Evolutionary conservation across 2,797 vertebrate genomes (phyloP).

Genomic region (Cryptoblepharus egeriae): DNA sequence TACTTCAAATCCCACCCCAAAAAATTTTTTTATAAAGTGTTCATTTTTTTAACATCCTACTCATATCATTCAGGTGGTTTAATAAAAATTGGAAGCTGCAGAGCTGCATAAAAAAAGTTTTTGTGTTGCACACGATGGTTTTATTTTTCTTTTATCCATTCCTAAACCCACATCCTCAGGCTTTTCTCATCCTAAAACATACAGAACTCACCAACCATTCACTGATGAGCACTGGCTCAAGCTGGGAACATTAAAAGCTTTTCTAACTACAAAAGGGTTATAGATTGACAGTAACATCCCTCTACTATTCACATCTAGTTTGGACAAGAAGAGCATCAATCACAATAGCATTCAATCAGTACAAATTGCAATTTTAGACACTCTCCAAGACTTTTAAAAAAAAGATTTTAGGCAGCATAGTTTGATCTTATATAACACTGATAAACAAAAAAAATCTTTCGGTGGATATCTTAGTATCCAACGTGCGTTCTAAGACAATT

Average conservation of each 20-base stretch:
- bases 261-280: constrained; percentile 3
- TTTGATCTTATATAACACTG: not conserved
- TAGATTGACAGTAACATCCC: not conserved
- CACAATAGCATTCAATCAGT: not conserved
- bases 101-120: not conserved
- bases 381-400: not conserved
- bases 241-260: constrained; percentile 12
- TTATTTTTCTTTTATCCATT: not conserved
- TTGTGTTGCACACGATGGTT: not conserved
- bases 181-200: not conserved
- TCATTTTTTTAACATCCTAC: not conserved
- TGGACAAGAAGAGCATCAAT: not conserved
- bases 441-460: too few relatives aligned
- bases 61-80: not conserved
- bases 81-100: not conserved
- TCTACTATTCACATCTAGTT: not conserved
- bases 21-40: not conserved
- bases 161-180: constrained; percentile 4
- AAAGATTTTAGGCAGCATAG: not conserved
- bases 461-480: too few relatives aligned
- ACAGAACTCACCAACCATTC: constrained; percentile 8
- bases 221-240: constrained; percentile 12
- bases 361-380: not conserved
- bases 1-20: not conserved
- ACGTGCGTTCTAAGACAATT: too few relatives aligned